Conservation (phyloP, 2,888 invertebrate species). For the Melieria crassipennis region DNA sequence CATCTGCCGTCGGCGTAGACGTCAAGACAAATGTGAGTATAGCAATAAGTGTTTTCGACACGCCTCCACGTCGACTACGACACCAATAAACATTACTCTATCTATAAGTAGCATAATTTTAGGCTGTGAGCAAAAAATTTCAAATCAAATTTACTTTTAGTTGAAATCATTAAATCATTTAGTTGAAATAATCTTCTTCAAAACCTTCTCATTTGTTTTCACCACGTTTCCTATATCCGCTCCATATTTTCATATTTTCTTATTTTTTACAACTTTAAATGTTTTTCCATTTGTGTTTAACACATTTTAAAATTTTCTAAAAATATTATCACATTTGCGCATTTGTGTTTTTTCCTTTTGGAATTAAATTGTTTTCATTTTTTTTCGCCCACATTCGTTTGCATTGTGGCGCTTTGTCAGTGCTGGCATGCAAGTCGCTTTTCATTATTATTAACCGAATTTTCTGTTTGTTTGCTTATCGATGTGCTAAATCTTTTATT, state of each 20-base stretch:
- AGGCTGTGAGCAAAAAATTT: not conserved
- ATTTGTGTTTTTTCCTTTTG: not conserved
- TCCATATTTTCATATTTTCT: not conserved
- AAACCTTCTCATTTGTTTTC: too few relatives aligned
- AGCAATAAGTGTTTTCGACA: not conserved
- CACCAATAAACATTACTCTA: not conserved
- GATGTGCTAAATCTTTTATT: not conserved
- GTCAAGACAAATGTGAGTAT: constrained; percentile 68
- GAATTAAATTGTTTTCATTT: not conserved
- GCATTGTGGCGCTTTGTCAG: not conserved
- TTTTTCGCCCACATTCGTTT: constrained; percentile 2
- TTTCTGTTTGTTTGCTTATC: not conserved
- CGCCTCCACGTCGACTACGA: not conserved
- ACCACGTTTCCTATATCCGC: too few relatives aligned
- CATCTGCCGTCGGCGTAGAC: constrained; percentile 81
- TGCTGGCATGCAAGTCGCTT: constrained; percentile 14
- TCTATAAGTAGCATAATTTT: not conserved
- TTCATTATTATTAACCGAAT: constrained; percentile 10
- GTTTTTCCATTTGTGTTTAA: not conserved
- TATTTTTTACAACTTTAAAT: constrained; percentile 7
- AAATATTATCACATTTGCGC: not conserved
- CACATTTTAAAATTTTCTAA: too few relatives aligned
- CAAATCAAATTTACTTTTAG: not conserved
- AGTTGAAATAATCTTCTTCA: too few relatives aligned
- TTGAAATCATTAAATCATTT: too few relatives aligned